phyloP scores from a whole-genome alignment of 2,113 vertebrate genomes.

The Brevimyrus niger region DNA sequence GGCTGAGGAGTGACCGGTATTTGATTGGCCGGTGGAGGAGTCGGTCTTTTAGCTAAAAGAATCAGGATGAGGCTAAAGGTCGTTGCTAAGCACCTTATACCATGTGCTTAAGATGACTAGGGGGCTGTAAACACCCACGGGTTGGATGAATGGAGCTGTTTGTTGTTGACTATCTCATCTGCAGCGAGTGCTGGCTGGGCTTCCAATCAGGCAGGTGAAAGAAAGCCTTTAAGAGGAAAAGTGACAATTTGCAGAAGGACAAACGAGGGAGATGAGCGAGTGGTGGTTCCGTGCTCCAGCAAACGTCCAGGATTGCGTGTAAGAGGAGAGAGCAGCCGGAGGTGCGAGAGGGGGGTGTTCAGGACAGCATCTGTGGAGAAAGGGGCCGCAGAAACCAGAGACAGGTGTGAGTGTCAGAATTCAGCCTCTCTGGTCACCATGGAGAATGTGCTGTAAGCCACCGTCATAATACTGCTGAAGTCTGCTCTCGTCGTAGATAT shows the following conservation, averaged over 20 bases:
- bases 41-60: neutral
- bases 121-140: neutral
- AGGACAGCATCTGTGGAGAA: neutral
- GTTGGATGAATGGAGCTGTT: neutral
- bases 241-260: neutral
- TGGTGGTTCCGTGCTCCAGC: neutral
- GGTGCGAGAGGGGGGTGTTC: neutral
- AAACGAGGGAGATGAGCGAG: neutral
- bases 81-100: neutral
- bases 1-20: neutral
- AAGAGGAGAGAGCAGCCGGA: neutral
- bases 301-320: neutral
- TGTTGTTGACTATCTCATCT: neutral
- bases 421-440: neutral
- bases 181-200: neutral
- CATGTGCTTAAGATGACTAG: neutral
- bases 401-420: neutral
- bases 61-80: neutral
- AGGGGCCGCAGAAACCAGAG: constrained; percentile 1
- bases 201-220: neutral
- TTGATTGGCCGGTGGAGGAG: neutral
- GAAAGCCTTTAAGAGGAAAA: neutral
- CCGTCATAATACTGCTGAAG: neutral
- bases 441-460: neutral
- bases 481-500: neutral